Base-by-base conservation (phyloP, 2,888 invertebrate genomes). In the Drosophila anomalata region DNA sequence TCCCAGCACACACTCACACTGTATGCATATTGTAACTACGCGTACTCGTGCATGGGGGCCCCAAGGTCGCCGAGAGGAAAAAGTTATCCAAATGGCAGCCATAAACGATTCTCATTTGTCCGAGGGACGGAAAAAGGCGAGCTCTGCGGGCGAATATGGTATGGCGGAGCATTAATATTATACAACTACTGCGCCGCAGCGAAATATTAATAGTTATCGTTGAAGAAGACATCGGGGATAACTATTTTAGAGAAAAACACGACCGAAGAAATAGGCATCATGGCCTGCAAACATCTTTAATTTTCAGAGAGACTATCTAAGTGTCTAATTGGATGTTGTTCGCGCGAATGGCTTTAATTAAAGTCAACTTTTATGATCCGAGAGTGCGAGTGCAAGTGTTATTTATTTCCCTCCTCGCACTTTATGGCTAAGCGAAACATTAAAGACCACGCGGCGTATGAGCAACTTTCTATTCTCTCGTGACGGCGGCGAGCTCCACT, bases 341-440 rank as follows among this genome's bases (percentile, higher is more conserved):
- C 76, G 52, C 60, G 56, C 51, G 78, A 86, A 79, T 76, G 68
- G 51, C 74, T 86, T 79, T 78, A 81, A 81, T 81, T 81, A 86
- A 79, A 76, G 78, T 76, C 72, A 53, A 77, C 79, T 86, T 81
- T 79, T 83, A 86, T 77, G 73, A 55, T 71, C 60, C 78, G 74
- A 69, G 74, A 69, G 6, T 42, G 41, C 20, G 72, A 69, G 69
- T 85, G 72, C 73, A 73, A 71, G 58, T 68, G 46, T 52, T 63
- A 51, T 55, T 69, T 56, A 14, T 55, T 65, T 57, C 67, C 57
- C 68, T 58, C 63, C 62, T 72, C 53, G 53, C 50, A 9, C 54
- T 61, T 70, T 47, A 60, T 62, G 60, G 41, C 41, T 33, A 17
- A 33, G 51, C 61, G 57, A 42, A 50, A 56, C 51, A 70, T 78